Percentiles rank a stretch among this genome's conserved stretches.
Evolutionary conservation across 2,888 invertebrate genomes (phyloP).

Genomic region (Tetragonisca angustula): DNA sequence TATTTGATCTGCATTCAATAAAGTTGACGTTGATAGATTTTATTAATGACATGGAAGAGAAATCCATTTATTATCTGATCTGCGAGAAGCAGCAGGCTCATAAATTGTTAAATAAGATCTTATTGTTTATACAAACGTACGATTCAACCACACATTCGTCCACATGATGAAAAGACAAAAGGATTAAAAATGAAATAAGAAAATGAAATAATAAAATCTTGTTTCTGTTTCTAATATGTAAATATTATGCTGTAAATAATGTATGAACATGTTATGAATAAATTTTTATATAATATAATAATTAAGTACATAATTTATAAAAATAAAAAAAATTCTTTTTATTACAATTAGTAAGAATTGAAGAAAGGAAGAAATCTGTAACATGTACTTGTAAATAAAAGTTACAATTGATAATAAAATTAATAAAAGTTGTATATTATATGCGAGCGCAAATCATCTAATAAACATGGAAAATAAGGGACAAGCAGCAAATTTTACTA

Average conservation of each 20-base stretch:
- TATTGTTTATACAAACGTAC: slow-evolving; percentile 41
- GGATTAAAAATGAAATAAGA: neutral
- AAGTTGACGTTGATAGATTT: slow-evolving; percentile 83
- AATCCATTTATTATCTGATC: slow-evolving; percentile 70
- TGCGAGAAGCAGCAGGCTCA: slow-evolving; percentile 67
- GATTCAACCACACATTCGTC: slow-evolving; percentile 24
- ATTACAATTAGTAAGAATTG: neutral
- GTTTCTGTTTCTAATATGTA: slow-evolving; percentile 15
- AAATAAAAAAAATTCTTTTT: neutral
- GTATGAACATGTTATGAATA: slow-evolving; percentile 1
- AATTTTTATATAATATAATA: slow-evolving; percentile 14
- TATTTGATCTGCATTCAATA: slow-evolving; percentile 84
- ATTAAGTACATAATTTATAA: neutral
- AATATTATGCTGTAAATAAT: slow-evolving; percentile 26
- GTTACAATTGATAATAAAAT: neutral
- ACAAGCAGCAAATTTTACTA: neutral
- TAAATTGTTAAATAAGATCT: slow-evolving; percentile 66
- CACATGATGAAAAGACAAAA: neutral
- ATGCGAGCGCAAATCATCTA: slow-evolving; percentile 1
- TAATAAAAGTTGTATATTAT: slow-evolving; percentile 25
- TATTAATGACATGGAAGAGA: slow-evolving; percentile 80
- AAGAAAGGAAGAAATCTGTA: neutral
- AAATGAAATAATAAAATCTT: neutral
- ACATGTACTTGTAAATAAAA: neutral
- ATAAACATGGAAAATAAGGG: slow-evolving; percentile 15